Evolutionary conservation across 1,140 invertebrate species (phyloP).

Genomic region (Cotesia vestalis): DNA sequence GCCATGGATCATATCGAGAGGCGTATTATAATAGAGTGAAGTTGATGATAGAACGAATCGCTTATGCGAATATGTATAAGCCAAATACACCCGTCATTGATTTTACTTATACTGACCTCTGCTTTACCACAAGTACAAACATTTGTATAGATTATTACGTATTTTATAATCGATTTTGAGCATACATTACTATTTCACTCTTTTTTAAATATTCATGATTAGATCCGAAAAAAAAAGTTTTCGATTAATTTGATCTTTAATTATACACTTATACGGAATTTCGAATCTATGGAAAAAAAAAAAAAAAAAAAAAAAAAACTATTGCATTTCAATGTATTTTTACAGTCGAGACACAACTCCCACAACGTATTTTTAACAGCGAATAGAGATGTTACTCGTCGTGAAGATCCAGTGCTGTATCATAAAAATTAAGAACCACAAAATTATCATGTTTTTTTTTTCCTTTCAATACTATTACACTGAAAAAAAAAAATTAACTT

Average conservation of each 20-base stretch:
- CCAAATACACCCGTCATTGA: constrained; percentile 6
- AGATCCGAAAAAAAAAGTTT: too few relatives aligned
- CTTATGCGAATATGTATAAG: not conserved
- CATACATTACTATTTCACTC: not conserved
- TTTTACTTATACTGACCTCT: constrained; percentile 19
- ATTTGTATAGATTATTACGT: not conserved
- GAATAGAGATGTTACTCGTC: constrained; percentile 58
- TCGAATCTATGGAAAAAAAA: not conserved
- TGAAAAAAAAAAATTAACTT: too few relatives aligned
- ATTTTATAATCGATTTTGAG: not conserved
- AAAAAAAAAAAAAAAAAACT: constrained; percentile 36
- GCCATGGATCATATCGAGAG: constrained; percentile 28
- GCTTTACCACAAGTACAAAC: not conserved
- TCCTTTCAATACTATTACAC: not conserved
- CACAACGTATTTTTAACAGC: constrained; percentile 64
- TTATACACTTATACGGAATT: not conserved
- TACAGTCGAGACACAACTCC: constrained; percentile 65
- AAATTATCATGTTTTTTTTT: constrained; percentile 8
- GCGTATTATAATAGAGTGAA: constrained; percentile 22
- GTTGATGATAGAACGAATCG: constrained; percentile 16
- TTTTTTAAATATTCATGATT: too few relatives aligned
- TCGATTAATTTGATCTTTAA: not conserved
- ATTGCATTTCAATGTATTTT: constrained; percentile 62
- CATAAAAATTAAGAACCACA: not conserved
- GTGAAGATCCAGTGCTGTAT: constrained; percentile 39